Percentiles rank a stretch among this genome's conserved stretches.
These are phyloP conservation scores for Pediacus dermestoides DNA, from an alignment of 2,888 invertebrate genomes.

Conservation along the genomic window DNA sequence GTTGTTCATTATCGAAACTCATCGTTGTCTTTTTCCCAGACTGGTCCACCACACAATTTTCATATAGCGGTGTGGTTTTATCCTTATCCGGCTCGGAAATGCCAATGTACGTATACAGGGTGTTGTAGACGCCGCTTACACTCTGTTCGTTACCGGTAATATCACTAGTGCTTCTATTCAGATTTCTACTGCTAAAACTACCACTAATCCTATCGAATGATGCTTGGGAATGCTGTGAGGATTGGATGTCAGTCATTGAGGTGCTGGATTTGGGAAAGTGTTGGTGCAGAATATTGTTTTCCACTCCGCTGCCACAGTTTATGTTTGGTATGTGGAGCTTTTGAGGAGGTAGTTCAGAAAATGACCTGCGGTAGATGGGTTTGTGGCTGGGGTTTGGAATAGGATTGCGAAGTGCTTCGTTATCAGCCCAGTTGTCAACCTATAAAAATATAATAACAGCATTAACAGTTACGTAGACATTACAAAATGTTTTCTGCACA, in stretches of 20 bases:
- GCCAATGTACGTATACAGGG: constrained; percentile 48
- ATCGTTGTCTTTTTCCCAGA: constrained; percentile 37
- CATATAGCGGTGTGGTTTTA: constrained; percentile 43
- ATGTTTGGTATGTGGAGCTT: constrained; percentile 40
- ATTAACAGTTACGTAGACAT: constrained; percentile 27
- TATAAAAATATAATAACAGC: too few relatives aligned
- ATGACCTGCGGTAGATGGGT: constrained; percentile 51
- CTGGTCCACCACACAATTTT: constrained; percentile 45
- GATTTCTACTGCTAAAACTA: constrained; percentile 33
- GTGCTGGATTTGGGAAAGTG: constrained; percentile 46
- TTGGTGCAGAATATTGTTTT: constrained; percentile 34
- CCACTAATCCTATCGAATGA: constrained; percentile 19
- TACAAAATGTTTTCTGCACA: too few relatives aligned
- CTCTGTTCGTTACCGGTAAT: constrained; percentile 29
- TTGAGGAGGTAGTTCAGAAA: constrained; percentile 49
- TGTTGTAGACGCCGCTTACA: constrained; percentile 31
- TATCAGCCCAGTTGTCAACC: constrained; percentile 51
- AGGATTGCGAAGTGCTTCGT: constrained; percentile 44
- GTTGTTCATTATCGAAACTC: constrained; percentile 40
- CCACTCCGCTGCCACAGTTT: constrained; percentile 47
- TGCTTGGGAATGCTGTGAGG: constrained; percentile 28
- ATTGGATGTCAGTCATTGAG: constrained; percentile 48
- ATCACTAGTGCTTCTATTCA: constrained; percentile 43
- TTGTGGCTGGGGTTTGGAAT: constrained; percentile 43
- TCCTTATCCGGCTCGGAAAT: constrained; percentile 44